Percentiles rank a stretch among this genome's conserved stretches.
phyloP scores from a whole-genome alignment of 2,888 invertebrate genomes.

The Euplexia lucipara region DNA sequence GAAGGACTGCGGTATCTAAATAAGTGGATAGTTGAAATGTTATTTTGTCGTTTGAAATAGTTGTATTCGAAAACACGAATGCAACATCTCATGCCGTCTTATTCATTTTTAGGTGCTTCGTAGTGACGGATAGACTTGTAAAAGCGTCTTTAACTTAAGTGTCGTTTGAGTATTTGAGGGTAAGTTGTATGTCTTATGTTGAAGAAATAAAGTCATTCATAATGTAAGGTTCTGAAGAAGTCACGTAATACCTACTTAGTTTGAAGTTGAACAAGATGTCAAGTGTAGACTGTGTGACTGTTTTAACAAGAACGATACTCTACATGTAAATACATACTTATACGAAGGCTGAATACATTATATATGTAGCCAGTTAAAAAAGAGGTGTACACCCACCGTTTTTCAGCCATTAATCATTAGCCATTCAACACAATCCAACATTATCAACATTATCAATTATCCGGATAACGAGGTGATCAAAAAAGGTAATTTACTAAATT shows the following conservation, averaged over 20 bases:
- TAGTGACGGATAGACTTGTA: not conserved
- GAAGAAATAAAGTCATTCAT: constrained; percentile 2
- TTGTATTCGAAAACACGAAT: not conserved
- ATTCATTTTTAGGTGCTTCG: not conserved
- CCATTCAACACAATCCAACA: constrained; percentile 52
- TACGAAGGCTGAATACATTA: constrained; percentile 2
- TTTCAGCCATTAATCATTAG: constrained; percentile 37
- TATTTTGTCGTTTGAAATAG: not conserved
- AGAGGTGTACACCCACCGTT: constrained; percentile 7
- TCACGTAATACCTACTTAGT: not conserved
- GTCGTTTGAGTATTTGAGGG: constrained; percentile 1
- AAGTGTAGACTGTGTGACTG: not conserved
- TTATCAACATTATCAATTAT: no score
- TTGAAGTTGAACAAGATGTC: not conserved
- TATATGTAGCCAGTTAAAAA: not conserved
- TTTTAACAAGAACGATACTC: not conserved
- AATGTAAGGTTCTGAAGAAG: not conserved
- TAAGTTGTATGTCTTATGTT: constrained; percentile 19
- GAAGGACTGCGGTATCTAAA: not conserved
- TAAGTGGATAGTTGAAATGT: not conserved
- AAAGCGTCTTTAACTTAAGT: not conserved
- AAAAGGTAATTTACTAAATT: constrained; percentile 64
- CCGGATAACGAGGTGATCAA: constrained; percentile 56
- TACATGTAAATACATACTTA: not conserved
- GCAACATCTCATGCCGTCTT: not conserved